Evolutionary conservation across 2,888 invertebrate genomes (phyloP), one percentile per base, ranked within the genome.

Genomic region (Cephus sareptanus): DNA sequence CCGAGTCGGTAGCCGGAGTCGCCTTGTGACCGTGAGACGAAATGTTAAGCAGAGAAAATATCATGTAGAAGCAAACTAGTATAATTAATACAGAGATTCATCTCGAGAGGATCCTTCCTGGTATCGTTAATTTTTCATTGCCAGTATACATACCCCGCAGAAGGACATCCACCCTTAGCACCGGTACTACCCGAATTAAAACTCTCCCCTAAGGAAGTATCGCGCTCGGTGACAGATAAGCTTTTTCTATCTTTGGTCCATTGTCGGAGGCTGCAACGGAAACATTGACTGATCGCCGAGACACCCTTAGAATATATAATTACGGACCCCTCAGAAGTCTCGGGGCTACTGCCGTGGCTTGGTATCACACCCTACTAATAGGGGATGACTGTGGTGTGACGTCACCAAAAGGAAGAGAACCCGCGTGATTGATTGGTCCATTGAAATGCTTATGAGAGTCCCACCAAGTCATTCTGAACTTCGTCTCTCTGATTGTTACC

Each of bases 291-390:
- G 91, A 91, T 91, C 91, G 90, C 88, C 84, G 88, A 86, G 89
- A 90, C 90, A 88, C 90, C 91, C 90, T 89, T 88, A 85, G 91
- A 91, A 91, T 91, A 91, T 90, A 90, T 91, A 91, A 91, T 91
- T 91, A 90, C 85, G 84, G 78, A 85, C 81, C 75, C 75, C 74
- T 56, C 77, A 6, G 69, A 73, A 75, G 75, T 76, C 73, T 71
- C 74, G 35, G 69, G 69, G 34, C 76, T 76, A 75, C 79, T 80
- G 56, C 77, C 80, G 79, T 79, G 79, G 78, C 77, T 76, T 77
- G 77, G 82, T 86, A 88, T 89, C 86, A 87, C 87, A 87, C 89
- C 89, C 89, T 84, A 86, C 88, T 90, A 90, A 89, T 89, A 87
- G 87, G 88, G 89, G 85, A 87, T 86, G 87, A 86, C 87, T 88